Evolutionary conservation across 2,113 vertebrate genomes (phyloP), one percentile per base, ranked within the genome.

Genomic region (Mustela lutreola): DNA sequence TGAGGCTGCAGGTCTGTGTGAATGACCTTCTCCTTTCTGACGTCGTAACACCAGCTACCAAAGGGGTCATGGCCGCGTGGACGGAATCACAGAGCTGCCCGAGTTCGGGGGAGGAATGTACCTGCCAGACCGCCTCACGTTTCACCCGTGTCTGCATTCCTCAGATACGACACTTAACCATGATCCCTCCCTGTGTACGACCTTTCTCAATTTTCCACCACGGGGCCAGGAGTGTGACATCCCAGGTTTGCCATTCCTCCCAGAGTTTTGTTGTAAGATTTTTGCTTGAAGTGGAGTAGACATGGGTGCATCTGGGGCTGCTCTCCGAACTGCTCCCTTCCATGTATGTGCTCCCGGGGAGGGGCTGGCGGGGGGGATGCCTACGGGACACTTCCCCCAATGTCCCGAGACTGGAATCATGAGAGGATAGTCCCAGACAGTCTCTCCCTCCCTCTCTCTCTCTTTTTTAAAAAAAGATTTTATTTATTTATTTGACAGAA

Each of bases 21-120:
- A 50, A 78, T 45, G 92, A 87, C 67, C 82, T 70, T 88, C 80
- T 53, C 33, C 36, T 92, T 84, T 76, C 70, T n/a, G 53, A 33
- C 26, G 15, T 87, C 93, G 95, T n/a, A 82, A 67, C 91, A 65
- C 85, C 79, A 75, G 36, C n/a, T 60, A 31, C 91, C 53, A 31
- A 79, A 78, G 67, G 89, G 18, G 84, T 10, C 2, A 24, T 1
- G 1, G 84, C 70, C 70, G 58, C 62, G 2, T n/a, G 56, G 81
- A 58, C 18, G 26, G 60, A 90, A 67, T 19, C 48, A 31, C 1
- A 5, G 80, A 91, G 62, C 56, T 70, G 26, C 88, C 36, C 1
- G 1, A n/a, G 39, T 53, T 89, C 53, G 67, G 80, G 24, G 15
- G 48, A 76, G 92, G 24, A 36, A 89, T 62, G 21, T 50, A 58